phyloP scores from a whole-genome alignment of 37 sponge, comb jelly and placozoan species.

The Crambe crambe region DNA sequence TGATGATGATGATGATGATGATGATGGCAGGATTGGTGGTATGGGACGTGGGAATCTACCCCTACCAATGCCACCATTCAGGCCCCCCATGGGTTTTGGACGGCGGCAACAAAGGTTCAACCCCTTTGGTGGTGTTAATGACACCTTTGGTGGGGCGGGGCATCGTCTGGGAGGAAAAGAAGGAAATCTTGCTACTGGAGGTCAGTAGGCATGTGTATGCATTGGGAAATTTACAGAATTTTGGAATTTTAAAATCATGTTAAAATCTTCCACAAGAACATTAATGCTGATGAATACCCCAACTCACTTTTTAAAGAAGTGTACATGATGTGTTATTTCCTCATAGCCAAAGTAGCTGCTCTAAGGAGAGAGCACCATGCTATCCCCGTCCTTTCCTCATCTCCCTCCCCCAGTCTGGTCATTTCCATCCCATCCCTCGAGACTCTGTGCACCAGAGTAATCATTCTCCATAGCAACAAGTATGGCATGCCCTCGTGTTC shows the following conservation, averaged over 20 bases:
- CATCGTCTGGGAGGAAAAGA: constrained; percentile 62
- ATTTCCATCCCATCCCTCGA: constrained; percentile 24
- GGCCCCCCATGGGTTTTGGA: constrained; percentile 2
- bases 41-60: not conserved
- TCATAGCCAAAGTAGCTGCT: constrained; percentile 40
- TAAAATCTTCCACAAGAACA: not conserved
- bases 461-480: constrained; percentile 20
- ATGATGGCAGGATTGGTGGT: not conserved
- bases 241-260: not conserved
- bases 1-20: constrained; percentile 33
- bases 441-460: constrained; percentile 1
- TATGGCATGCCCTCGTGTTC: constrained; percentile 44
- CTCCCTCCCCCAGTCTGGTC: not conserved
- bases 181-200: not conserved
- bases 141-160: constrained; percentile 32
- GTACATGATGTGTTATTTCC: too few species aligned
- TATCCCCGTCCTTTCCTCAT: not conserved
- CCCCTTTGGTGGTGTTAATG: not conserved
- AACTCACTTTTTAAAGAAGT: too few species aligned
- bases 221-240: too few species aligned
- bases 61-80: not conserved
- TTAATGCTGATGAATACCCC: not conserved
- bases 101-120: not conserved
- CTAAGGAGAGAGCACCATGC: not conserved
- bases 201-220: not conserved